phyloP scores from a whole-genome alignment of 1,140 invertebrate species.

The Teleogryllus occipitalis region DNA sequence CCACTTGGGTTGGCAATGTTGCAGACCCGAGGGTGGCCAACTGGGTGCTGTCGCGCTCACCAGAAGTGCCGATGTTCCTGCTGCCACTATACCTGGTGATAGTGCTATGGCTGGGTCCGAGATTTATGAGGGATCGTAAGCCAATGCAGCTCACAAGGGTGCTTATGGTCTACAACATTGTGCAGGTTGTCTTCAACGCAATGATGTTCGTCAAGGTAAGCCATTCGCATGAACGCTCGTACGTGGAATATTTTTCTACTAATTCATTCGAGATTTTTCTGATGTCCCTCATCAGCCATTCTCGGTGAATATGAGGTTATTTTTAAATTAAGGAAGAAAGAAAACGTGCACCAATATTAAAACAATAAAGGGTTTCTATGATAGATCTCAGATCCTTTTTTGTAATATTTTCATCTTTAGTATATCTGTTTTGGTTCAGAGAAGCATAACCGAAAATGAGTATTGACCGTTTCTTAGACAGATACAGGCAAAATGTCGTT shows the following conservation, averaged over 20 bases:
- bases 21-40: conserved; percentile 52
- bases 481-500: too few species aligned
- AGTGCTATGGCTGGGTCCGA: conserved; percentile 58
- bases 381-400: too few species aligned
- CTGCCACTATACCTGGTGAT: conserved; percentile 53
- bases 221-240: not conserved
- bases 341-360: too few species aligned
- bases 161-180: conserved; percentile 59
- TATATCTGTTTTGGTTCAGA: too few species aligned
- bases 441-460: too few species aligned
- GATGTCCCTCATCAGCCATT: too few species aligned
- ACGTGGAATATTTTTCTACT: not conserved
- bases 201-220: conserved; percentile 52
- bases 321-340: too few species aligned
- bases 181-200: conserved; percentile 55
- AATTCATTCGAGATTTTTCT: too few species aligned
- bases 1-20: conserved; percentile 26
- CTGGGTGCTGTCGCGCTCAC: conserved; percentile 65
- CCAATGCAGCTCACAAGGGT: conserved; percentile 53
- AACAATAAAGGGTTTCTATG: too few species aligned
- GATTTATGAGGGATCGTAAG: conserved; percentile 56
- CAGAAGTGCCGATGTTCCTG: conserved; percentile 54
- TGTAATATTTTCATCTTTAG: too few species aligned
- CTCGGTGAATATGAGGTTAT: too few species aligned
- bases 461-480: too few species aligned